Conservation (phyloP, 2,113 vertebrate genomes). For the Psittacara wagleri region DNA sequence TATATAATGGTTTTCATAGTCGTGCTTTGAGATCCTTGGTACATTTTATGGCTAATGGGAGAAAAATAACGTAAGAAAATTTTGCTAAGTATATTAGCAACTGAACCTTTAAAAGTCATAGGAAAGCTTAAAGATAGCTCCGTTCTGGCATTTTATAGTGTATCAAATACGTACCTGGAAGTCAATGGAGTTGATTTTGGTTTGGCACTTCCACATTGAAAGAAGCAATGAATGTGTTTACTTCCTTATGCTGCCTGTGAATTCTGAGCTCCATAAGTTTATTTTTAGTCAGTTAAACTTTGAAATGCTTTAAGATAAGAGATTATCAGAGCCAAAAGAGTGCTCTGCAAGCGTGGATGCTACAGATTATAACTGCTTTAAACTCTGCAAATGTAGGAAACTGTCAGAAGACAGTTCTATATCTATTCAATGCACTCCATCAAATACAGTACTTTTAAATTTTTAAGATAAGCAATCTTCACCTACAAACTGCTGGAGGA, state of each 20-base stretch:
- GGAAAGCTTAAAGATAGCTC: neutral
- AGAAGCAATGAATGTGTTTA: neutral
- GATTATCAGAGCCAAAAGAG: neutral
- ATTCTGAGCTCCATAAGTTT: neutral
- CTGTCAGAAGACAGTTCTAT: neutral
- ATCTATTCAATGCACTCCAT: constrained; percentile 19
- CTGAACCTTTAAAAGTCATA: neutral
- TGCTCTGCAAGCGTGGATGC: neutral
- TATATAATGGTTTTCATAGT: neutral
- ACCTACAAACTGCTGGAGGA: constrained; percentile 25
- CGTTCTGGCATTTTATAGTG: neutral
- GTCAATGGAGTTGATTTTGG: neutral
- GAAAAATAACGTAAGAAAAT: neutral
- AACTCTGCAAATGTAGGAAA: neutral
- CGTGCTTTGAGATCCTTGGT: neutral
- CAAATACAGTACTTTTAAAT: constrained; percentile 7
- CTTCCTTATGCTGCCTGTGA: neutral
- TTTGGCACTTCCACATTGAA: neutral
- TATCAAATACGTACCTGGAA: neutral
- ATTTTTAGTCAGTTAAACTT: constrained; percentile 35
- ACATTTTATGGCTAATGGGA: neutral
- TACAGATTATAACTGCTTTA: constrained; percentile 2
- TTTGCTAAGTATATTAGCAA: neutral
- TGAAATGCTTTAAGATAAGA: constrained; percentile 19
- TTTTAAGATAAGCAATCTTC: constrained; percentile 27